These are phyloP conservation scores for Microtus ochrogaster DNA, from an alignment of 2,113 vertebrate species.

Conservation along the genomic window DNA sequence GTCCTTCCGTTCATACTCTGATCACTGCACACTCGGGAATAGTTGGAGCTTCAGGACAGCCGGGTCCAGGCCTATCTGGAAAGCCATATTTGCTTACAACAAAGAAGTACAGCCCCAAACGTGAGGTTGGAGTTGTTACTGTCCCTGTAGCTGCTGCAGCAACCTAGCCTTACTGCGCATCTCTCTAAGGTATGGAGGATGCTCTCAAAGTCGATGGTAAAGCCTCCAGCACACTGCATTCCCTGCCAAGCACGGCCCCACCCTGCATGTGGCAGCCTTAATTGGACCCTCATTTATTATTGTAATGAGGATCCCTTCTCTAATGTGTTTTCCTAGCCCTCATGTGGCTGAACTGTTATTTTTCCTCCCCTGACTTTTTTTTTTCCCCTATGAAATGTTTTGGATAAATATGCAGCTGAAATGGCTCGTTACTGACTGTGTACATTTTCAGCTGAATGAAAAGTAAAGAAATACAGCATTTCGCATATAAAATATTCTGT, in stretches of 20 bases:
- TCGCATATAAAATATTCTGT: slow-evolving; percentile 83
- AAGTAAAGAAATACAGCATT: slow-evolving; percentile 82
- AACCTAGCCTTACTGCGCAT: background rate
- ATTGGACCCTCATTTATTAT: slow-evolving; percentile 79
- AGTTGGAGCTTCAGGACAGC: too few relatives aligned
- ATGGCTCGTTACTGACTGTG: slow-evolving; percentile 82
- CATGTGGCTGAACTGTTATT: slow-evolving; percentile 81
- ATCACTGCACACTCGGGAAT: background rate
- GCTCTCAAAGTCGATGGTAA: slow-evolving; percentile 45
- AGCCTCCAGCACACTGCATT: background rate
- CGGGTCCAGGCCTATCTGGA: background rate
- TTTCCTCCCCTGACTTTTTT: slow-evolving; percentile 79
- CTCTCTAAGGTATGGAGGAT: background rate
- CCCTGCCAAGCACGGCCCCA: slow-evolving; percentile 49
- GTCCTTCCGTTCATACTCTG: accelerated
- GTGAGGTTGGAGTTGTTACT: background rate
- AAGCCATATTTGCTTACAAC: background rate
- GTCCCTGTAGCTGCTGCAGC: background rate
- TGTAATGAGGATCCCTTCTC: slow-evolving; percentile 81
- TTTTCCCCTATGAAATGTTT: slow-evolving; percentile 81
- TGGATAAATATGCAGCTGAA: slow-evolving; percentile 83
- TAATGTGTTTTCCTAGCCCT: slow-evolving; percentile 80
- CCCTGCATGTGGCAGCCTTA: slow-evolving; percentile 67
- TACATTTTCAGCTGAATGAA: slow-evolving; percentile 83
- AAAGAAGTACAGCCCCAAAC: background rate